Evolutionary conservation across 1,140 invertebrate genomes (phyloP).

Genomic region (Tetramorium simillimum): DNA sequence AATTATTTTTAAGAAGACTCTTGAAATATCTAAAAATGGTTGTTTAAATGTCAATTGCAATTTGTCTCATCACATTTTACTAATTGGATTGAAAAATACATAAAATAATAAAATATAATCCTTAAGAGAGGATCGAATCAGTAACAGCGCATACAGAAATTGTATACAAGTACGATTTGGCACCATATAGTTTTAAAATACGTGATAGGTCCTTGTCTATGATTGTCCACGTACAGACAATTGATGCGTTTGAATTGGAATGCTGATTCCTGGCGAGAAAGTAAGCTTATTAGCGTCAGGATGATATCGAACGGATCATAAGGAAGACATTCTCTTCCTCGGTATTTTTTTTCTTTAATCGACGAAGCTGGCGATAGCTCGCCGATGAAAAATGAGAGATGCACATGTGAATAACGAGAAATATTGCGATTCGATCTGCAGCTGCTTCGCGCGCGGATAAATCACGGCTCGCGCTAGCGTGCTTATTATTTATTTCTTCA

Average conservation of each 20-base stretch:
- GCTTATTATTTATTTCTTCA: conserved; percentile 58
- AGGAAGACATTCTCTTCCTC: conserved; percentile 47
- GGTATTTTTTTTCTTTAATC: conserved; percentile 27
- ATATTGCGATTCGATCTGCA: conserved; percentile 39
- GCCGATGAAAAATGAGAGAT: conserved; percentile 29
- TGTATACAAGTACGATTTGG: not conserved
- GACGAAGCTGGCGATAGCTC: not conserved
- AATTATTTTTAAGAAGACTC: not conserved
- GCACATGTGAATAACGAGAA: conserved; percentile 40
- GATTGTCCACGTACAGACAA: not conserved
- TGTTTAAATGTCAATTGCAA: not conserved
- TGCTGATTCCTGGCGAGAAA: conserved; percentile 3
- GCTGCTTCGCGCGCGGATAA: conserved; percentile 27
- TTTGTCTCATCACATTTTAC: not conserved
- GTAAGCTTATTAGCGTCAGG: not conserved
- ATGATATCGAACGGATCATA: conserved; percentile 40
- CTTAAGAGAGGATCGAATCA: not conserved
- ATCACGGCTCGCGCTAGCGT: not conserved
- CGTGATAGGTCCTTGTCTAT: not conserved
- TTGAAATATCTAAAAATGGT: not conserved
- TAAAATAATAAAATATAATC: not conserved
- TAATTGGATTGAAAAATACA: not conserved
- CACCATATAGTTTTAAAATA: conserved; percentile 3
- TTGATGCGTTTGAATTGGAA: conserved; percentile 37
- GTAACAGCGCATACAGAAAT: not conserved